A percentile compares a stretch with the other conserved stretches of the same genome.
These are phyloP conservation scores for Cantharis rufa DNA, from an alignment of 2,888 invertebrate species.

Conservation along the genomic window DNA sequence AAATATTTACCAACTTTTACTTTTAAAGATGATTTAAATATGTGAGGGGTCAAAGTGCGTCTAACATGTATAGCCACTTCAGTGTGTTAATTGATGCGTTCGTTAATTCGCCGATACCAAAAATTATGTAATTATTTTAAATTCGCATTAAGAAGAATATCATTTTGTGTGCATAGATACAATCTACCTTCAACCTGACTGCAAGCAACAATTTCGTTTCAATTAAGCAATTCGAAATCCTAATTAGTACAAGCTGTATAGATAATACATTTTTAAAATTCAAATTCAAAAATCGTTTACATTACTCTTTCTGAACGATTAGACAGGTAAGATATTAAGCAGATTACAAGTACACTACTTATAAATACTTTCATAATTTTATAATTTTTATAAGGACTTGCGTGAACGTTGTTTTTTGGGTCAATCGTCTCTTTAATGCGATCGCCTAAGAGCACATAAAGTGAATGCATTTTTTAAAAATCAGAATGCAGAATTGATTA, in stretches of 20 bases:
- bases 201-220: too few species aligned
- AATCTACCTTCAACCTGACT: too few species aligned
- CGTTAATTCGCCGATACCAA: background rate
- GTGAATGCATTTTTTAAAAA: background rate
- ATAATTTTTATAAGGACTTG: conserved; percentile 2
- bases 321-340: background rate
- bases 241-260: too few species aligned
- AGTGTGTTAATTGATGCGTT: background rate
- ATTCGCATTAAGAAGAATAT: background rate
- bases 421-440: conserved; percentile 1
- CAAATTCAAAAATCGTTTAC: background rate
- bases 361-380: conserved; percentile 3
- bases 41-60: background rate
- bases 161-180: background rate
- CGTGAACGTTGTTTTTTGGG: conserved; percentile 1
- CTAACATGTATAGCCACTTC: too few species aligned
- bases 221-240: too few species aligned
- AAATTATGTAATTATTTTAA: background rate
- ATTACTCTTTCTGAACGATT: background rate
- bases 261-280: background rate
- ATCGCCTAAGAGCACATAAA: background rate
- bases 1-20: background rate
- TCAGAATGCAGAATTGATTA: background rate
- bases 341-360: background rate
- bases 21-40: background rate